phyloP scores from a whole-genome alignment of 2,113 vertebrate species.

The Chunga burmeisteri region DNA sequence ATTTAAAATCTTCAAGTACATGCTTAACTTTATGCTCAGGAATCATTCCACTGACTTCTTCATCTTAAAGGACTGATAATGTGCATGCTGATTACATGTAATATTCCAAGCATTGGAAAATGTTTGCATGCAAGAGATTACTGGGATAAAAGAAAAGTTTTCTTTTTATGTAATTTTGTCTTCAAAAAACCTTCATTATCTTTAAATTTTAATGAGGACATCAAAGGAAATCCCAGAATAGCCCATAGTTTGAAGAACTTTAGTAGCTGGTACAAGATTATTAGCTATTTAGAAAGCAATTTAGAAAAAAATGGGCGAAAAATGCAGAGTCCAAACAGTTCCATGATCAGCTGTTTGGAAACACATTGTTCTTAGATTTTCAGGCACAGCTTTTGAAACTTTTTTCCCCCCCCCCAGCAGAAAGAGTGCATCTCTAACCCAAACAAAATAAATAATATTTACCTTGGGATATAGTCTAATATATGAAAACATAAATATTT shows the following conservation, averaged over 20 bases:
- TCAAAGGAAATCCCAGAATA: neutral
- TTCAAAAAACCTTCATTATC: neutral
- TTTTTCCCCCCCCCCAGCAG: neutral
- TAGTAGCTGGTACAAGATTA: neutral
- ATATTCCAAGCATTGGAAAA: neutral
- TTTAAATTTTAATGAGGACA: neutral
- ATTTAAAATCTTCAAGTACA: neutral
- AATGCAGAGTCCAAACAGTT: neutral
- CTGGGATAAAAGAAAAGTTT: neutral
- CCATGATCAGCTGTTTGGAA: neutral
- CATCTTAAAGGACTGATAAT: neutral
- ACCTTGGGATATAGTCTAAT: slow-evolving; percentile 7
- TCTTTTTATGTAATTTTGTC: neutral
- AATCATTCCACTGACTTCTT: neutral
- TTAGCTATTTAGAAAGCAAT: neutral
- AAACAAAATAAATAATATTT: slow-evolving; percentile 26
- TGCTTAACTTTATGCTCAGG: neutral
- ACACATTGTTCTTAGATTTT: neutral
- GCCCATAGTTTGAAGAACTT: neutral
- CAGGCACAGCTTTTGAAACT: neutral
- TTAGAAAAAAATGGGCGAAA: neutral
- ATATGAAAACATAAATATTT: slow-evolving; percentile 62
- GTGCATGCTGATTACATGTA: neutral
- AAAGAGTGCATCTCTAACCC: neutral
- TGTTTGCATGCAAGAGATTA: neutral